Base-by-base conservation (phyloP, 1,140 invertebrate genomes). In the Coenobita brevimanus region DNA sequence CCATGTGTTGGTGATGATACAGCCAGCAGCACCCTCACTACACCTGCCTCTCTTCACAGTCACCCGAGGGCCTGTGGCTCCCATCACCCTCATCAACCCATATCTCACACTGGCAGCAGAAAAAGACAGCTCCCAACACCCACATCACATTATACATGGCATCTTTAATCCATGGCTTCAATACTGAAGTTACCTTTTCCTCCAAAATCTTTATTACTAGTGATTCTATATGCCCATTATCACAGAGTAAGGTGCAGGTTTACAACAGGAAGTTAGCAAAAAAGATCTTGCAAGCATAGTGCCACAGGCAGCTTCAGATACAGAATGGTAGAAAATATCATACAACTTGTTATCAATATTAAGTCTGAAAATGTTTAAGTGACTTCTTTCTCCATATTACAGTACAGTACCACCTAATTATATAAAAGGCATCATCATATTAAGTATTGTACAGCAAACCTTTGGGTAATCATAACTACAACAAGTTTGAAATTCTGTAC, bases 1-100 rank as follows among this genome's bases (percentile, higher is more conserved):
- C 85, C 85, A 87, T 69, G 85, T 87, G 85, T 76, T 80, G 85
- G 85, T 87, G 85, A 87, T 80, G 85, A 69, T 87, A 46, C 41
- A 79, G 80, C 85, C 62, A 41, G 76, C 76, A 54, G 64, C 76
- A 81, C 76, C 76, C 76, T 57, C n/a, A 71, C 57, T 57, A 54
- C 60, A 41, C 64, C 67, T 62, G 38, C 62, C 76, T 78, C 76
- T 80, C 36, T 71, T 57, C 76, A 41, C 78, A 67, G 71, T 46
- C 71, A 64, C 41, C 36, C 64, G 71, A 85, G 71, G 69, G 82
- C 50, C n/a, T 71, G 54, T 84, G 82, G 82, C 54, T 76, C 69
- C 82, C 73, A 85, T 62, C 82, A 83, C 82, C 82, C 67, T 73
- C 27, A 27, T 30, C 13, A 50, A 81, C 78, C 78, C 78, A 81